phyloP scores from a whole-genome alignment of 1,140 invertebrate genomes.

The Xylocopa sonorina region DNA sequence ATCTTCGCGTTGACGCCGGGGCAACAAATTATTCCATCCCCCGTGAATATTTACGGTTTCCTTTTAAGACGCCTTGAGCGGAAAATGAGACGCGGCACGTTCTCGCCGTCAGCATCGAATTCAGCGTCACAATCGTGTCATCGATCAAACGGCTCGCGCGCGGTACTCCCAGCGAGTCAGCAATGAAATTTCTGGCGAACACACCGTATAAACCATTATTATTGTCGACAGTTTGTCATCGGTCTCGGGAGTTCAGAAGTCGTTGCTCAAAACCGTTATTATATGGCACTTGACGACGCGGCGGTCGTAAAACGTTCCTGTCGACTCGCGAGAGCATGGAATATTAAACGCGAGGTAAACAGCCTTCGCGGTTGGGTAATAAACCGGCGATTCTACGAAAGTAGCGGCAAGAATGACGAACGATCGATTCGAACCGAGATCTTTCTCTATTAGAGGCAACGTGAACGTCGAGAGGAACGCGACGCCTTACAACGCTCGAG shows the following conservation, averaged over 20 bases:
- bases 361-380: constrained; percentile 54
- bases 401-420: constrained; percentile 58
- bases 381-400: constrained; percentile 57
- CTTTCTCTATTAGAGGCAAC: too few relatives aligned
- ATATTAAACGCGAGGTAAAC: constrained; percentile 70
- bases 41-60: neutral
- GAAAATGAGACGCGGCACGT: too few relatives aligned
- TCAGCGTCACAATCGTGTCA: too few relatives aligned
- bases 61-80: neutral
- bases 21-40: constrained; percentile 28
- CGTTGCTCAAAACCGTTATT: constrained; percentile 70
- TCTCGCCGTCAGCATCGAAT: too few relatives aligned
- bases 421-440: too few relatives aligned
- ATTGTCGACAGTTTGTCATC: constrained; percentile 68
- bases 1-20: constrained; percentile 55
- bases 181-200: constrained; percentile 55
- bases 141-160: too few relatives aligned
- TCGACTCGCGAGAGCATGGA: constrained; percentile 61
- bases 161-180: too few relatives aligned
- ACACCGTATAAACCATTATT: constrained; percentile 63
- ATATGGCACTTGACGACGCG: constrained; percentile 61
- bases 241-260: constrained; percentile 59
- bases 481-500: too few relatives aligned
- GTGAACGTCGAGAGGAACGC: too few relatives aligned
- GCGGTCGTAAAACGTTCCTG: constrained; percentile 66